Percentiles rank a stretch among this genome's conserved stretches.
phyloP scores from a whole-genome alignment of 2,888 invertebrate genomes.

The Lithophane ornitopus region DNA sequence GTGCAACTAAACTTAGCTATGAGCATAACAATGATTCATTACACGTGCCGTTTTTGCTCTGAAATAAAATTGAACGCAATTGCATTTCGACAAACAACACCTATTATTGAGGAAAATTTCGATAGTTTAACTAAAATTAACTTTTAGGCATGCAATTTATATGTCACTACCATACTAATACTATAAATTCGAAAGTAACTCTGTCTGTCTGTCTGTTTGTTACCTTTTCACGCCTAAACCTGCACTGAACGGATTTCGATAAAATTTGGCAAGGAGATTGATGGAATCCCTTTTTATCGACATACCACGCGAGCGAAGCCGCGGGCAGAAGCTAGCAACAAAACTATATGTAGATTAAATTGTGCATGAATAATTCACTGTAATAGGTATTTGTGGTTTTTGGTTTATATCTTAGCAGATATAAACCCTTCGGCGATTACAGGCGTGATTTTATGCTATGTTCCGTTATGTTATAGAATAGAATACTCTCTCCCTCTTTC shows the following conservation, averaged over 20 bases:
- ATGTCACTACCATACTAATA: no score
- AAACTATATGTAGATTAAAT: neutral
- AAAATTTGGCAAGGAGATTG: no score
- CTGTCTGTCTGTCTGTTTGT: no score
- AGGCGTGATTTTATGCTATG: neutral
- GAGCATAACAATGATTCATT: slow-evolving; percentile 58
- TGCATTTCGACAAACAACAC: slow-evolving; percentile 46
- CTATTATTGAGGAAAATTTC: slow-evolving; percentile 32
- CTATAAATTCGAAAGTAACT: no score
- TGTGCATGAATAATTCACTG: no score
- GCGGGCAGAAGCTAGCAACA: no score
- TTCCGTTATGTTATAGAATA: neutral
- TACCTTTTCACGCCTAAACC: no score
- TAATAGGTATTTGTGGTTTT: neutral
- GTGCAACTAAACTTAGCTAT: slow-evolving; percentile 49
- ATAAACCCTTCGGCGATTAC: neutral
- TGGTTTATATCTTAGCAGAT: neutral
- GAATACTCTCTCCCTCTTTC: neutral
- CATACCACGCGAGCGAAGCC: no score
- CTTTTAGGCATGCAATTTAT: neutral
- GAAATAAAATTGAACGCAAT: slow-evolving; percentile 55
- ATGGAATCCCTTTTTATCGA: no score
- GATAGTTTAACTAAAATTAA: slow-evolving; percentile 3
- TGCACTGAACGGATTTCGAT: no score
- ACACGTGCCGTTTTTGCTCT: slow-evolving; percentile 65